Base-by-base conservation (phyloP, 2,797 vertebrate genomes). In the Cossypha caffra region DNA sequence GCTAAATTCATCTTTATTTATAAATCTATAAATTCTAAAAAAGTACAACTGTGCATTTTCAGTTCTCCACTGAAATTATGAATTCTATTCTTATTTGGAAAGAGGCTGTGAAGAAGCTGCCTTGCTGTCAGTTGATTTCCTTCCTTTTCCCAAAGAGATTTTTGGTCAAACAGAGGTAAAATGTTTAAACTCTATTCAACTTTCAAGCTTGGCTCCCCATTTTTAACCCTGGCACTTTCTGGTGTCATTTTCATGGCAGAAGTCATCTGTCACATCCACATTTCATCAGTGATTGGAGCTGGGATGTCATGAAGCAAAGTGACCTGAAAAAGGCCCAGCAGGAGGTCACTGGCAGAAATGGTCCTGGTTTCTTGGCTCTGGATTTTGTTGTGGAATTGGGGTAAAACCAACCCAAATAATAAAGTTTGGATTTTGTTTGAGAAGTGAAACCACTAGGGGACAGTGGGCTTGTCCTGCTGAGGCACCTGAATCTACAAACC, bases 321-420 rank as follows among this genome's bases (percentile, higher is more conserved):
- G 52, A 77, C 31, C 25, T 59, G 50, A 4, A 1, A 2, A 62
- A 74, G 29, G 52, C 38, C 40, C 64, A 48, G 9, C 10, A 16
- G 12, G n/a, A 69, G 24, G 5, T 33, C 40, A 26, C 57, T 18
- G n/a, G 24, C 40, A 92, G 68, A n/a, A 77, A 58, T 5, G 13
- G 14, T 16, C 13, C 24, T 5, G 12, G 7, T 17, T 82, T 29
- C 62, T 59, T 29, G 9, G 8, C 37, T 62, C 31, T 71, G 37
- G 26, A 11, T 35, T 93, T 88, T 68, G 19, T 45, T 1, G 1
- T 9, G 62, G 38, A 50, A 23, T 15, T 14, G 29, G 23, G 33
- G 21, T 17, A 28, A 86, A 80, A 63, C 2, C 6, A 48, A 21
- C 2, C 16, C 16, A 9, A 11, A 2, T 0, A 10, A 31, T 6